Base-by-base conservation (phyloP, 2,797 vertebrate species). In the Antrozous pallidus region DNA sequence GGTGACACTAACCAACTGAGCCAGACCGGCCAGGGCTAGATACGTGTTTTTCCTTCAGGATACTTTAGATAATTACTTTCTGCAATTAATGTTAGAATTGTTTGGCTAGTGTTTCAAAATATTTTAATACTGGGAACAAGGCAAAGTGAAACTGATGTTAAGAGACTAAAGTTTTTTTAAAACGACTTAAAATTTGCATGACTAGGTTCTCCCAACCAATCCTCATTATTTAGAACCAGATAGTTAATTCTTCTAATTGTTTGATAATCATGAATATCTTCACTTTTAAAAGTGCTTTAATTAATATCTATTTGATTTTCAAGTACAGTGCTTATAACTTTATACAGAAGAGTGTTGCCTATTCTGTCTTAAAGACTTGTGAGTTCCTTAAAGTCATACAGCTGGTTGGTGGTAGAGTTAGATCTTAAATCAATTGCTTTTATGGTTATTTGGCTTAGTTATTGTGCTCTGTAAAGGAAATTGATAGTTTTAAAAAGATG, bases 251-350 rank as follows among this genome's bases (percentile, higher is more conserved):
- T 61, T 93, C 26, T 9, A 16, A 40, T 56, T 22, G 31, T 40
- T 45, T 54, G 58, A 69, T 85, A 47, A 79, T 31, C 13, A 18
- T 70, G 49, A 61, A 69, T 54, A 8, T 85, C 33, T 73, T 69
- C 36, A 89, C 4, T 20, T 92, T 94, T 45, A 49, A 71, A 69
- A 82, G 24, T 78, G 71, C 49, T 81, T 65, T 69, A n/a, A 26
- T 90, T 87, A 36, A 24, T 84, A 63, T 56, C 11, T 71, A n/a
- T 70, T 94, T 88, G n/a, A 67, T n/a, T 65, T 95, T 86, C 90
- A n/a, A 82, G 56, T 61, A 31, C 56, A 65, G 45, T 93, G 77
- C 38, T 58, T 67, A 87, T 69, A 82, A 22, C 20, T 86, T 40
- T 81, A 38, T 74, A 36, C 28, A 51, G 42, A 70, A 38, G 31